Evolutionary conservation across 1,140 invertebrate species (phyloP), one percentile per base, ranked within the genome.

Genomic region (Drosophila sechellia): DNA sequence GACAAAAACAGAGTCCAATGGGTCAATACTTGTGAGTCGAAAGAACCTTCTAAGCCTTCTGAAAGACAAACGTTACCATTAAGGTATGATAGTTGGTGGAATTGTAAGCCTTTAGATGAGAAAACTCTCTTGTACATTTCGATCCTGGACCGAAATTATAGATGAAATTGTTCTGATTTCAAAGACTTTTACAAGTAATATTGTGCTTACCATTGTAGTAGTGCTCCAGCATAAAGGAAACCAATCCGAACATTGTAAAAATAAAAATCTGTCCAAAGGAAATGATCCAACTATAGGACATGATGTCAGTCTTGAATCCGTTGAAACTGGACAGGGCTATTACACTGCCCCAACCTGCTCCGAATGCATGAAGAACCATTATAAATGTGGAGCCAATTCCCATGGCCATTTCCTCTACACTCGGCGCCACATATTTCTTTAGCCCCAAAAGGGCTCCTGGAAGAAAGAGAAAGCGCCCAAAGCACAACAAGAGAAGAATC

Each of bases 271-370:
- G 87, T 0, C 77, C 90, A n/a, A 92, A 63, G 48, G 72, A 66
- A 34, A 91, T 87, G 0, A 87, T 56, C 87, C 87, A 92, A 56
- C 87, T 90, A n/a, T 81, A 77, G 31, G 39, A 54, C 79, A 90
- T 92, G 4, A 92, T 81, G 46, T 98, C 96, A 76, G 98, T 98
- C 77, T 96, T 94, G 84, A 98, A 98, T 56, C 94, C 94, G 91
- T 98, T 98, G 81, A 97, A 98, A 91, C 97, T 98, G 12, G 97
- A 96, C 93, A 98, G 96, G 39, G 97, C 96, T 5, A 98, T 94
- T 79, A 98, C 95, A 22, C 97, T 97, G 54, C 98, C 98, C 94
- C 98, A 98, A 4, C 97, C 97, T 10, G 97, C 96, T 1, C 97
- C 98, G 1, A 98, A 95, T 0, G 97, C 71, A 6, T 83, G 76